Conservation (phyloP, 2,113 vertebrate genomes). For the Caranx ignobilis region DNA sequence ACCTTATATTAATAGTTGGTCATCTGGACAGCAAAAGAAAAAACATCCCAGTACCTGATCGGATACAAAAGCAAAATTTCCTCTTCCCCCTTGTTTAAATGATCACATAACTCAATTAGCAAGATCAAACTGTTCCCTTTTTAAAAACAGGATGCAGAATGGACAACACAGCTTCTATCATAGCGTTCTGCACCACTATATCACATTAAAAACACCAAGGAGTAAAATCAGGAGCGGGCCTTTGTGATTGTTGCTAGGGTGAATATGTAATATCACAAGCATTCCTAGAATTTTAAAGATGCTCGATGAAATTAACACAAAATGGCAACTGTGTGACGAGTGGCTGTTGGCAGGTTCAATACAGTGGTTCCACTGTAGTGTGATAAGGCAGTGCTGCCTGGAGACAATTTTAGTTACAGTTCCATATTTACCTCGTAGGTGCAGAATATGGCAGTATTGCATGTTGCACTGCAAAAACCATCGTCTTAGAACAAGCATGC, state of each 20-base stretch:
- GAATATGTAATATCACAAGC: constrained; percentile 7
- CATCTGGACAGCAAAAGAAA: constrained; percentile 51
- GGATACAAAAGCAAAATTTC: constrained; percentile 19
- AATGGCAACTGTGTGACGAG: constrained; percentile 43
- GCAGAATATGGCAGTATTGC: constrained; percentile 19
- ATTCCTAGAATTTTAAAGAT: constrained; percentile 20
- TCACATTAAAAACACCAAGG: background rate
- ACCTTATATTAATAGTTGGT: constrained; percentile 63
- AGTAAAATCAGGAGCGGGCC: background rate
- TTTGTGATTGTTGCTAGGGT: background rate
- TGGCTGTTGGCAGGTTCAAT: constrained; percentile 34
- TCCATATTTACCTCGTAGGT: constrained; percentile 56
- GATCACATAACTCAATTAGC: constrained; percentile 31
- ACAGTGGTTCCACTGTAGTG: constrained; percentile 20
- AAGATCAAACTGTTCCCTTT: constrained; percentile 5
- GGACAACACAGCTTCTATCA: constrained; percentile 3
- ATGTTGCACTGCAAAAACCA: constrained; percentile 39
- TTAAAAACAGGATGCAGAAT: background rate
- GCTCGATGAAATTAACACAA: constrained; percentile 41
- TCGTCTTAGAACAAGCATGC: constrained; percentile 21
- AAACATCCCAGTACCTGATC: constrained; percentile 38
- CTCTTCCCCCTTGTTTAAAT: constrained; percentile 13
- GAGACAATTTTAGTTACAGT: constrained; percentile 57
- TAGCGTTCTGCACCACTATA: background rate
- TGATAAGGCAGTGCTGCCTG: constrained; percentile 41